phyloP scores from a whole-genome alignment of 1,140 invertebrate species.

The Drosophila murphyi region DNA sequence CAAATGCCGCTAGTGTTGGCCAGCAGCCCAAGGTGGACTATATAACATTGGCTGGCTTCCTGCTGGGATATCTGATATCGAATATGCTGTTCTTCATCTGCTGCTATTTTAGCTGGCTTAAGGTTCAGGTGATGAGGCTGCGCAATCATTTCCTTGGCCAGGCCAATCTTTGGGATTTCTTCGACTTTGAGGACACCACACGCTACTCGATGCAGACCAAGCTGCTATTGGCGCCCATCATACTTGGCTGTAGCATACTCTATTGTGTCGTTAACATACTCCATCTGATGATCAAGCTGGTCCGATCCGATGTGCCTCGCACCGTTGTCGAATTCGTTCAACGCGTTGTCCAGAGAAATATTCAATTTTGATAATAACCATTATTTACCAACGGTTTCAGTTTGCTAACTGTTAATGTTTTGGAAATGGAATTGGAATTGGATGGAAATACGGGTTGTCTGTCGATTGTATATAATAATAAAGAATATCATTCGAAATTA shows the following conservation, averaged over 20 bases:
- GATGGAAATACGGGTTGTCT: neutral
- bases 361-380: neutral
- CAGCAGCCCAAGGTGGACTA: slow-evolving; percentile 63
- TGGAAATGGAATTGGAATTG: neutral
- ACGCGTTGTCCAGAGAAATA: slow-evolving; percentile 23
- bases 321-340: slow-evolving; percentile 64
- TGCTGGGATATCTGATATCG: slow-evolving; percentile 61
- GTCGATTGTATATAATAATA: neutral
- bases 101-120: slow-evolving; percentile 71
- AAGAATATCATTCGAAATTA: neutral
- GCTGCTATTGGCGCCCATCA: slow-evolving; percentile 58
- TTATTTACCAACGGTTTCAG: neutral
- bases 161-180: slow-evolving; percentile 62
- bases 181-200: slow-evolving; percentile 66
- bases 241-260: slow-evolving; percentile 47
- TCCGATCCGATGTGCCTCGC: slow-evolving; percentile 65
- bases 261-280: slow-evolving; percentile 63
- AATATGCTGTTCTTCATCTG: slow-evolving; percentile 59
- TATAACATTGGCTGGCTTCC: slow-evolving; percentile 63
- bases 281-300: slow-evolving; percentile 50
- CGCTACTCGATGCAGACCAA: slow-evolving; percentile 59
- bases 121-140: slow-evolving; percentile 48
- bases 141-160: slow-evolving; percentile 60
- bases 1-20: too few relatives aligned
- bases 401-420: neutral